phyloP scores from a whole-genome alignment of 2,888 invertebrate genomes.

The Teinopalpus imperialis region DNA sequence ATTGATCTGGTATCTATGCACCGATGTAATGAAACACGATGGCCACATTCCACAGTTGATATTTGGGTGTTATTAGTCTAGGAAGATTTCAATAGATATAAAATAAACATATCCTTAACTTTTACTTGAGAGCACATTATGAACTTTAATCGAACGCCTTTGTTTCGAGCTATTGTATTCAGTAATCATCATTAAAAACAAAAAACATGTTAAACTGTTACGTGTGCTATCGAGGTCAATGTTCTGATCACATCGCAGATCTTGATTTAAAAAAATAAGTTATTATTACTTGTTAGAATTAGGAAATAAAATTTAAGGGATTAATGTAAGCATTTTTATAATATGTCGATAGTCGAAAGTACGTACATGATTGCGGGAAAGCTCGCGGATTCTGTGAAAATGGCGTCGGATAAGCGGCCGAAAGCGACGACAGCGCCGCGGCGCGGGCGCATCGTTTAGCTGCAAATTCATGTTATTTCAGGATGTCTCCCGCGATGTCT shows the following conservation, averaged over 20 bases:
- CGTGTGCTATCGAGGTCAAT: constrained; percentile 62
- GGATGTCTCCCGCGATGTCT: constrained; percentile 80
- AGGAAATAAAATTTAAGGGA: background rate
- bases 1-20: constrained; percentile 57
- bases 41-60: constrained; percentile 73
- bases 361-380: constrained; percentile 77
- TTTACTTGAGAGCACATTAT: constrained; percentile 35
- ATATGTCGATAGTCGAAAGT: constrained; percentile 28
- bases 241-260: constrained; percentile 27
- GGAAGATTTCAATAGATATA: constrained; percentile 1
- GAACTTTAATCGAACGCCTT: constrained; percentile 21
- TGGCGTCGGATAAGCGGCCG: constrained; percentile 72
- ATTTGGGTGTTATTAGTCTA: constrained; percentile 69
- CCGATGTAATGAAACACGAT: constrained; percentile 82
- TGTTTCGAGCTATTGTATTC: constrained; percentile 49
- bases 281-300: background rate
- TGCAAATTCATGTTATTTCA: constrained; percentile 80
- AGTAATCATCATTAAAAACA: constrained; percentile 60
- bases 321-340: constrained; percentile 18
- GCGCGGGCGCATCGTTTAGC: constrained; percentile 55
- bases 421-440: constrained; percentile 65
- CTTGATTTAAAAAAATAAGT: constrained; percentile 11
- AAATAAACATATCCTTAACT: constrained; percentile 24
- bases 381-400: constrained; percentile 75
- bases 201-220: constrained; percentile 79